phyloP scores from a whole-genome alignment of 2,888 invertebrate genomes.

The Cynaeus angustus region DNA sequence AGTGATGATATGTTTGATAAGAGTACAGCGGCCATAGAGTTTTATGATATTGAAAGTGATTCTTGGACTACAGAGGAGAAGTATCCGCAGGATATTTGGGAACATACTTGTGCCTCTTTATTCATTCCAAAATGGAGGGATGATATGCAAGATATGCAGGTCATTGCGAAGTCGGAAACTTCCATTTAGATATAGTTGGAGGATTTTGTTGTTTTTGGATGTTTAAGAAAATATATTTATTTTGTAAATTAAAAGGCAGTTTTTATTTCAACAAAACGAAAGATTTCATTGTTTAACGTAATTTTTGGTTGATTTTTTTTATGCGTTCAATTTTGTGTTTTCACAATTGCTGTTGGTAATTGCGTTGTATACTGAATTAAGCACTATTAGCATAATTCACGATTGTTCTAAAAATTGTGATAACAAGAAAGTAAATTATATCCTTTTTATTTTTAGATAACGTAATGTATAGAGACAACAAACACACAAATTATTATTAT shows the following conservation, averaged over 20 bases:
- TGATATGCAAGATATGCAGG: conserved; percentile 65
- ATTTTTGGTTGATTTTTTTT: no score
- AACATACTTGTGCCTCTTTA: conserved; percentile 79
- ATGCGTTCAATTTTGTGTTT: no score
- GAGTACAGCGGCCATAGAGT: conserved; percentile 79
- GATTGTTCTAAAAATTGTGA: no score
- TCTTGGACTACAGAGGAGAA: conserved; percentile 78
- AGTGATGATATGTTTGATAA: conserved; percentile 80
- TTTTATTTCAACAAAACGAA: neutral
- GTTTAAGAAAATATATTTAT: conserved; percentile 35
- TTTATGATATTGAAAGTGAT: conserved; percentile 77
- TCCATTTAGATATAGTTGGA: no score
- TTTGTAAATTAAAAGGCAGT: conserved; percentile 6
- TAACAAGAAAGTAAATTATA: no score
- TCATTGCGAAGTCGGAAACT: conserved; percentile 58
- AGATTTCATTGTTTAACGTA: neutral
- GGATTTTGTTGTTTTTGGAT: conserved; percentile 42
- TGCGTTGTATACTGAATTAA: no score
- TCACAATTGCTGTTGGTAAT: no score
- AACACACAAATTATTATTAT: no score
- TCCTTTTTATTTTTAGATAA: no score
- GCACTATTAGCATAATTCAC: no score
- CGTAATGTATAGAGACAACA: no score
- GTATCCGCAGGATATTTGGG: conserved; percentile 82
- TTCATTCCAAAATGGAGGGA: conserved; percentile 76